A percentile compares a stretch with the other conserved stretches of the same genome.
Conservation (phyloP, 37 sponge, comb jelly and placozoan genomes). For the Bolinopsis microptera region DNA sequence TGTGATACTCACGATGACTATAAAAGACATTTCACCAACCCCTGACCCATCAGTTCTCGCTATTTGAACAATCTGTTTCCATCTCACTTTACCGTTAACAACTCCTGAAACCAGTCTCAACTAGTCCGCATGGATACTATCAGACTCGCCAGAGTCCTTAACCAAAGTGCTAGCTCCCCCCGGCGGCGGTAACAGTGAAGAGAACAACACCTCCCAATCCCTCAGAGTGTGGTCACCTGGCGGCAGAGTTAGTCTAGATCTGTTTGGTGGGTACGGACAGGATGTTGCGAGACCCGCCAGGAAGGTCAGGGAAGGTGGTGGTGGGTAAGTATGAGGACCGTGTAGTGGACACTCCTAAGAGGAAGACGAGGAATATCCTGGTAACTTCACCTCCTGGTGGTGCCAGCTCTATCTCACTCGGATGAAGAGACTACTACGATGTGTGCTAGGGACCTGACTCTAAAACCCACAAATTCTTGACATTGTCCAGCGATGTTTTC, state of each 20-base stretch:
- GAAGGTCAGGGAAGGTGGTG: neutral
- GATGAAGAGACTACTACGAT: neutral
- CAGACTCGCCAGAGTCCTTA: neutral
- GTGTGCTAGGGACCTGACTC: no score
- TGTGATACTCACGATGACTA: neutral
- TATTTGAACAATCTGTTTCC: neutral
- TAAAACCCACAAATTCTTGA: no score
- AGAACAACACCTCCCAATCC: neutral
- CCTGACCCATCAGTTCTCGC: neutral
- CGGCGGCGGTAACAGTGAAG: neutral
- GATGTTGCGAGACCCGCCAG: neutral
- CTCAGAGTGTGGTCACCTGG: neutral
- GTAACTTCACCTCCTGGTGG: conserved; percentile 27
- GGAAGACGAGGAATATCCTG: neutral
- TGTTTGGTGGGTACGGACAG: conserved; percentile 18
- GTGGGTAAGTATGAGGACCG: neutral
- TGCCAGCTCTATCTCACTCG: neutral
- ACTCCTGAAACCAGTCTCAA: neutral
- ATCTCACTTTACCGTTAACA: neutral
- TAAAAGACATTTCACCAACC: neutral
- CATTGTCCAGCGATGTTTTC: no score
- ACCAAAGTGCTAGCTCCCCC: conserved; percentile 48
- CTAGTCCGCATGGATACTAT: neutral
- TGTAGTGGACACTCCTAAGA: neutral
- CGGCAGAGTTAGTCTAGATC: neutral